These are phyloP conservation scores for Plebejus anna DNA, from an alignment of 2,888 invertebrate species.

Conservation along the genomic window DNA sequence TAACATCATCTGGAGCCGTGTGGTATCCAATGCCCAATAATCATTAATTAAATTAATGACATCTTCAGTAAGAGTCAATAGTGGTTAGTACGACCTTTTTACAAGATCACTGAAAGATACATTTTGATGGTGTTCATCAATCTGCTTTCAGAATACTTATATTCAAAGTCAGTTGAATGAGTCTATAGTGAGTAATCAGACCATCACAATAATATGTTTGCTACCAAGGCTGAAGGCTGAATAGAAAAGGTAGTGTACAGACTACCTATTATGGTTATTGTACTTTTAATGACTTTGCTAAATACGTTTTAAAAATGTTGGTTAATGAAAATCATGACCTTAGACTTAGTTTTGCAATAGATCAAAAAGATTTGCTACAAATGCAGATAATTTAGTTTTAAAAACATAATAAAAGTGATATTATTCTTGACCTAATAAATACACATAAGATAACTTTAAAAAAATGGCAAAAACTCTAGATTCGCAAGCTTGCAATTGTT, in stretches of 20 bases:
- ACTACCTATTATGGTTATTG: conserved; percentile 13
- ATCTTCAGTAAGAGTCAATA: neutral
- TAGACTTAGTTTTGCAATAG: conserved; percentile 16
- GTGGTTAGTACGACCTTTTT: neutral
- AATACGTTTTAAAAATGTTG: conserved; percentile 14
- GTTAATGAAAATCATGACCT: conserved; percentile 23
- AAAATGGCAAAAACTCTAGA: neutral
- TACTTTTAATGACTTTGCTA: conserved; percentile 15
- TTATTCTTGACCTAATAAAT: neutral
- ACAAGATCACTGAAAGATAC: neutral
- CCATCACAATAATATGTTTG: neutral
- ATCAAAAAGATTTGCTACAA: conserved; percentile 8
- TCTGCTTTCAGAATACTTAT: neutral
- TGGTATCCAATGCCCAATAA: neutral
- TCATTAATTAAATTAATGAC: neutral
- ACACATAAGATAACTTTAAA: neutral
- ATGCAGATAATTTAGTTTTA: conserved; percentile 1
- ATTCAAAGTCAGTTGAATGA: neutral
- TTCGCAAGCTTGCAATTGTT: neutral
- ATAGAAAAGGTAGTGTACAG: neutral
- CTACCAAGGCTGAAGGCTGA: conserved; percentile 7
- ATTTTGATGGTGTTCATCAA: neutral
- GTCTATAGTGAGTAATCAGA: neutral
- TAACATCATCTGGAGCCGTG: neutral
- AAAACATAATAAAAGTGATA: conserved; percentile 12